These are phyloP conservation scores for Capreolus pygargus DNA, from an alignment of 2,113 vertebrate species.

Conservation along the genomic window DNA sequence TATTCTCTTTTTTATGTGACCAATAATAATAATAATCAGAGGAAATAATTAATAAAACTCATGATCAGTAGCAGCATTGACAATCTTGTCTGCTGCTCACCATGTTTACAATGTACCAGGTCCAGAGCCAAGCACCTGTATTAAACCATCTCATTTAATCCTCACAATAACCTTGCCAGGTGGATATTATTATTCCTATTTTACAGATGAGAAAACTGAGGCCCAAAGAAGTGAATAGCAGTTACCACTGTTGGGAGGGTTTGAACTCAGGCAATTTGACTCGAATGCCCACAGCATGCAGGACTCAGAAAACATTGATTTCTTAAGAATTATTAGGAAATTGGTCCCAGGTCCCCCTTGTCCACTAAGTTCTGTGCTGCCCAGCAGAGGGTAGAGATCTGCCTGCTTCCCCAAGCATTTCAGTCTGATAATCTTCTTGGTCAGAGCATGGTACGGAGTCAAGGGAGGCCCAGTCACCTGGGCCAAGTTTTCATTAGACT, in stretches of 20 bases:
- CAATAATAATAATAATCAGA: background rate
- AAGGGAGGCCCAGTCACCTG: slow-evolving; percentile 37
- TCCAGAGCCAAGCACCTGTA: background rate
- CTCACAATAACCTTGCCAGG: background rate
- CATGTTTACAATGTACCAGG: background rate
- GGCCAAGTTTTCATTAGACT: slow-evolving; percentile 55
- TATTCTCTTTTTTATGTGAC: background rate
- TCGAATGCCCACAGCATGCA: background rate
- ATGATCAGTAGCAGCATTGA: too few species aligned
- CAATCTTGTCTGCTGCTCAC: background rate
- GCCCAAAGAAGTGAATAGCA: background rate
- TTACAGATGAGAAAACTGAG: background rate
- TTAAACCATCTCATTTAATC: background rate
- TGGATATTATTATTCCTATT: background rate
- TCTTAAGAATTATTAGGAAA: background rate
- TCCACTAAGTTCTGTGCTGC: background rate
- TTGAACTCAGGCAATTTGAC: background rate
- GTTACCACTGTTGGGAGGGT: rapidly evolving
- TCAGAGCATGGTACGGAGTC: background rate
- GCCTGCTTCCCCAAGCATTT: background rate
- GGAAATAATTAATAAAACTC: background rate
- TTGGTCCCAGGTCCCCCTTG: rapidly evolving
- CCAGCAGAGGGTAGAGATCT: background rate
- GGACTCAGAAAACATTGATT: background rate
- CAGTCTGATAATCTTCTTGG: background rate